Percentiles rank a stretch among this genome's conserved stretches.
phyloP scores from a whole-genome alignment of 2,888 invertebrate genomes.

The Latrodectus elegans region DNA sequence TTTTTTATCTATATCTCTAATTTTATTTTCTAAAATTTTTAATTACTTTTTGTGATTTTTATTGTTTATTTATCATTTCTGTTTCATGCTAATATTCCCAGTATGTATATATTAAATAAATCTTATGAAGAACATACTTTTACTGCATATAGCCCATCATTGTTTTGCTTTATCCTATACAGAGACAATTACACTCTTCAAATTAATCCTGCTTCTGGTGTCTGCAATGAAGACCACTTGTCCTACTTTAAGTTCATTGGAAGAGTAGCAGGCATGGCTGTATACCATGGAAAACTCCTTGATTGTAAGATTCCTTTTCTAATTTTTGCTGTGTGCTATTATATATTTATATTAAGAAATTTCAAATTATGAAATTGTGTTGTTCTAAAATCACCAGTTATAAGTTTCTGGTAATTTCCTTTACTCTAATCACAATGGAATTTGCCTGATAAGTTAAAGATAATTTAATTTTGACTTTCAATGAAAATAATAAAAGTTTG shows the following conservation, averaged over 20 bases:
- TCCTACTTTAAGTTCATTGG: slow-evolving; percentile 99
- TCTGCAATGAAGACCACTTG: slow-evolving; percentile 98
- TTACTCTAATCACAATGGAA: too few relatives aligned
- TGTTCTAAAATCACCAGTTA: too few relatives aligned
- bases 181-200: slow-evolving; percentile 98
- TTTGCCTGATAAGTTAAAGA: too few relatives aligned
- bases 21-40: background rate
- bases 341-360: too few relatives aligned
- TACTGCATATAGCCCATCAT: background rate
- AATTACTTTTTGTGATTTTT: background rate
- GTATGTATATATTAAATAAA: background rate
- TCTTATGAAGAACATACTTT: background rate
- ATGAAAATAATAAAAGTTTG: too few relatives aligned
- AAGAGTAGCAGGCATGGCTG: slow-evolving; percentile 98
- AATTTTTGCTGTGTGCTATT: background rate
- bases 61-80: background rate
- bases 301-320: slow-evolving; percentile 83
- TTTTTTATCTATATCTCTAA: background rate
- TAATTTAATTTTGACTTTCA: too few relatives aligned
- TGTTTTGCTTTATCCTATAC: background rate
- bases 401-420: too few relatives aligned
- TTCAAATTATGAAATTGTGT: too few relatives aligned
- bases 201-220: slow-evolving; percentile 97
- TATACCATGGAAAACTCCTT: slow-evolving; percentile 97
- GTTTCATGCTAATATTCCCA: too few relatives aligned